phyloP scores from a whole-genome alignment of 2,797 vertebrate species.

The Pelochelys cantorii region DNA sequence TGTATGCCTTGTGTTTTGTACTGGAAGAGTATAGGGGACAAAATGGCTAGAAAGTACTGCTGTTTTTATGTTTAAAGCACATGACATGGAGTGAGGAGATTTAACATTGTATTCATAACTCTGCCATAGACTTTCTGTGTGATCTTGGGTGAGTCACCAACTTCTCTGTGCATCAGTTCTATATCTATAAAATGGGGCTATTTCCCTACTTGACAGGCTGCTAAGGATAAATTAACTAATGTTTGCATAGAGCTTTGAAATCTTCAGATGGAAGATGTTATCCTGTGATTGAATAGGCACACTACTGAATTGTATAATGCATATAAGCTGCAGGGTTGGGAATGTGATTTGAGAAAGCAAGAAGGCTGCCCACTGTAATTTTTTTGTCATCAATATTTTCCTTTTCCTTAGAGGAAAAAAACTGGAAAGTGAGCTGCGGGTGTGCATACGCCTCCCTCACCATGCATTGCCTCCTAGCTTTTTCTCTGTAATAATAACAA shows the following conservation, averaged over 20 bases:
- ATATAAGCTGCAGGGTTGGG: not conserved
- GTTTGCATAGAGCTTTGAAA: slow-evolving; percentile 45
- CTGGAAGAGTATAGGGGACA: not conserved
- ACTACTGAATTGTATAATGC: not conserved
- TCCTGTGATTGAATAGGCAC: slow-evolving; percentile 44
- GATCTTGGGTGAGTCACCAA: not conserved
- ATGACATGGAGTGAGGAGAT: not conserved
- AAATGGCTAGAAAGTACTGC: not conserved
- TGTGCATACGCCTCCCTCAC: slow-evolving; percentile 21
- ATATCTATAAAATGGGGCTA: slow-evolving; percentile 55
- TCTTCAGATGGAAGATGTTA: slow-evolving; percentile 56
- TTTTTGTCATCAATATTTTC: slow-evolving; percentile 22
- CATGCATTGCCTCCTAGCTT: slow-evolving; percentile 26
- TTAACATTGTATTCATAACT: slow-evolving; percentile 26
- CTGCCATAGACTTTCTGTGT: accelerated
- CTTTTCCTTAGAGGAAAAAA: slow-evolving; percentile 55
- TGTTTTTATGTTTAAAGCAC: slow-evolving; percentile 11
- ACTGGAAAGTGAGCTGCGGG: slow-evolving; percentile 47
- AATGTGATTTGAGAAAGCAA: not conserved
- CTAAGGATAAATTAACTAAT: slow-evolving; percentile 45
- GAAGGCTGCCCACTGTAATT: slow-evolving; percentile 6
- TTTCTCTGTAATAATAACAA: slow-evolving; percentile 37
- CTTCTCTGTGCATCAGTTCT: not conserved
- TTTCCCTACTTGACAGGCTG: not conserved
- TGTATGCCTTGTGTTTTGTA: not conserved